Base-by-base conservation (phyloP, 1,140 invertebrate species). In the Caenorhabditis tropicalis region DNA sequence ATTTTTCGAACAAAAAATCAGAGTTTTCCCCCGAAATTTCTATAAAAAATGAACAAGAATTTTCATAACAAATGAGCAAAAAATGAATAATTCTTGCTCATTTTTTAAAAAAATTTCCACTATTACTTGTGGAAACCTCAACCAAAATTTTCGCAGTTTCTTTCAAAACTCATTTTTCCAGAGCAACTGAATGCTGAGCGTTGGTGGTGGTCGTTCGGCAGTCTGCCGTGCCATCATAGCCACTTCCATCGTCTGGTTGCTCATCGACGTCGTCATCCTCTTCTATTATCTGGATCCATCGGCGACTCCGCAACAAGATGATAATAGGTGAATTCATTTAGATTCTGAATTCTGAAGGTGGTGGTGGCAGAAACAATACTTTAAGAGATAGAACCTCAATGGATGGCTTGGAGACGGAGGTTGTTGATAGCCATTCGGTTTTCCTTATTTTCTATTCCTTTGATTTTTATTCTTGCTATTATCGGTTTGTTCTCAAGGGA, bases 271-370 rank as follows among this genome's bases (percentile, higher is more conserved):
- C 10, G 36, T 87, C n/a, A 70, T 87, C n/a, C 86, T 87, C 21
- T 87, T 87, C 53, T 87, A 87, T n/a, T 87, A 83, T 60, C 65
- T 87, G 4, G 86, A 87, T 39, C 65, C 82, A n/a, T 56, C 82
- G 19, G 15, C 70, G 2, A 7, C 53, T 12, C 53, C 21, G 19
- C 65, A 74, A 27, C 49, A 27, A 21, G 39, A 81, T 1, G 46
- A 51, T 33, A 33, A 81, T 33, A 81, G 79, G 79, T 48, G 48
- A 5, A 24, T 24, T 79, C n/a, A 46, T 27, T 49, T 36, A 19
- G 12, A 16, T 6, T 79, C 19, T 36, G 24, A 9, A n/a, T n/a
- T 56, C 7, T 43, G 39, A 12, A 43, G 39, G 12, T 6, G 39
- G 39, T 43, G 48, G 48, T 51, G 48, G 48, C 6, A 19, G 10